A percentile compares a stretch with the other conserved stretches of the same genome.
phyloP scores from a whole-genome alignment of 2,113 vertebrate genomes.

The Varanus komodoensis region DNA sequence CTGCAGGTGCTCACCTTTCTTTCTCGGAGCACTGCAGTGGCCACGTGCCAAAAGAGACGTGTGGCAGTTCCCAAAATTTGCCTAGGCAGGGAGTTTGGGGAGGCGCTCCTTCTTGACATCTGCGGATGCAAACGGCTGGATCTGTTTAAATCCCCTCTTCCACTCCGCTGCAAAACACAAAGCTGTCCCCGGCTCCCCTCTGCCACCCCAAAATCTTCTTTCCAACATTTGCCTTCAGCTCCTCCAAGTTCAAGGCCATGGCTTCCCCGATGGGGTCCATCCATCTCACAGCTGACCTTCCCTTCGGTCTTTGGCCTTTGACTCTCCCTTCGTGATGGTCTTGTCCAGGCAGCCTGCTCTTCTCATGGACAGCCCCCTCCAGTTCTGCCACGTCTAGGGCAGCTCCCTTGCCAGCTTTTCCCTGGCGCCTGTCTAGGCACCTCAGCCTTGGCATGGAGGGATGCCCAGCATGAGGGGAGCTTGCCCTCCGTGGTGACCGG shows the following conservation, averaged over 20 bases:
- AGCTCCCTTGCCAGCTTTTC: constrained; percentile 56
- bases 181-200: no score
- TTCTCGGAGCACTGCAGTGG: not conserved
- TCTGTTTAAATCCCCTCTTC: not conserved
- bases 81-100: not conserved
- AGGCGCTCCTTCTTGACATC: not conserved
- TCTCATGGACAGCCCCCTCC: constrained; percentile 7
- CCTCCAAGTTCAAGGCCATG: no score
- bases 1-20: not conserved
- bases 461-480: constrained; percentile 58
- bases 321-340: no score
- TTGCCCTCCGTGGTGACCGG: constrained; percentile 51
- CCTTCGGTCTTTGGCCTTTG: no score
- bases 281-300: no score
- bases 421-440: constrained; percentile 52
- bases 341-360: no score
- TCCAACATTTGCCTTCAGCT: not conserved
- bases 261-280: no score
- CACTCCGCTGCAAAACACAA: not conserved
- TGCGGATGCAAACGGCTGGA: not conserved
- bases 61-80: not conserved
- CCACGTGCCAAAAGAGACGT: not conserved
- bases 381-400: constrained; percentile 60
- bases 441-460: constrained; percentile 61
- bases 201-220: no score